phyloP scores from a whole-genome alignment of 2,113 vertebrate species.

The Clarias gariepinus region DNA sequence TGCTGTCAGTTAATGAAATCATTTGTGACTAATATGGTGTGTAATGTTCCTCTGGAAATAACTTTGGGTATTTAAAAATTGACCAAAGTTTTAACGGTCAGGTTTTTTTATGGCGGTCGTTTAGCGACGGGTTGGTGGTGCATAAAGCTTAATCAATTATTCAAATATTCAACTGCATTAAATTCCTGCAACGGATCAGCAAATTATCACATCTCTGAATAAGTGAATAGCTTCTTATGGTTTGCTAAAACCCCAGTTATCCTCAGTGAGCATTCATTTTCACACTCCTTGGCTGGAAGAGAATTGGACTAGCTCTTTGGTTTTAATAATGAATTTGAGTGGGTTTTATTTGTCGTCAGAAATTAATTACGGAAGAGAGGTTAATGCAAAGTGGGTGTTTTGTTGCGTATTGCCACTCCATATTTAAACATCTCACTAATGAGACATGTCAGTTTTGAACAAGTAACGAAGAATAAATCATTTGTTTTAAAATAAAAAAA shows the following conservation, averaged over 20 bases:
- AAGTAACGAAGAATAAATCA: not conserved
- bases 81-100: slow-evolving; percentile 9
- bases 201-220: not conserved
- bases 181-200: not conserved
- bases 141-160: not conserved
- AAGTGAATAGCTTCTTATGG: not conserved
- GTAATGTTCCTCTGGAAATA: slow-evolving; percentile 20
- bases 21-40: slow-evolving; percentile 31
- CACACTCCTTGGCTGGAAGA: not conserved
- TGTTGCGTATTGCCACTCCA: not conserved
- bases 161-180: not conserved
- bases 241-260: not conserved
- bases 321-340: not conserved
- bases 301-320: not conserved
- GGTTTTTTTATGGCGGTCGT: slow-evolving; percentile 12
- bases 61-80: not conserved
- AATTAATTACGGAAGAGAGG: not conserved
- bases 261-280: not conserved
- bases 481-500: too few relatives aligned
- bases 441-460: not conserved
- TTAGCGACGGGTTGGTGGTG: not conserved
- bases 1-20: slow-evolving; percentile 21
- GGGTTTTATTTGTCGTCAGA: not conserved
- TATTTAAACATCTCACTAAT: not conserved
- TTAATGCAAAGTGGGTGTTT: not conserved